phyloP scores from a whole-genome alignment of 1,140 invertebrate genomes.

The Drosophila pseudoananassae region DNA sequence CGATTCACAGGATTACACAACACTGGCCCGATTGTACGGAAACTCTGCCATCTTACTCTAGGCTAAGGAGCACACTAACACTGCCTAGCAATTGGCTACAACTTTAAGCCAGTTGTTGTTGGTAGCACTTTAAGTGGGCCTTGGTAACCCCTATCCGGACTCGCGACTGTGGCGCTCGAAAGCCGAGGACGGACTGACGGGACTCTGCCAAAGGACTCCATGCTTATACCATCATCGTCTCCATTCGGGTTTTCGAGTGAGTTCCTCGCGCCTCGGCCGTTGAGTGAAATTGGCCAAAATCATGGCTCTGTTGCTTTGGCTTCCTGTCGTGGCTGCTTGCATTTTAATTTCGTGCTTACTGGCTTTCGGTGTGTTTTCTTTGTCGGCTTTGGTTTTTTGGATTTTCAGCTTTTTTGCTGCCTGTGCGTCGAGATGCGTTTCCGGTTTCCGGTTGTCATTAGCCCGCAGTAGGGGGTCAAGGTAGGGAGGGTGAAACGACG shows the following conservation, averaged over 20 bases:
- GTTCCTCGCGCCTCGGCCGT: constrained; percentile 7
- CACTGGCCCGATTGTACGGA: constrained; percentile 12
- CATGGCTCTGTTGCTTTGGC: constrained; percentile 8
- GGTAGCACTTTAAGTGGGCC: constrained; percentile 31
- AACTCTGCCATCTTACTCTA: constrained; percentile 8
- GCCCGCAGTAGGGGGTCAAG: constrained; percentile 8
- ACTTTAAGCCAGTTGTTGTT: constrained; percentile 18
- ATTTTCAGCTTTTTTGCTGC: constrained; percentile 32
- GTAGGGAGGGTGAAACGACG: neutral
- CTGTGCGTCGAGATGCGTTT: constrained; percentile 64
- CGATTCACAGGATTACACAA: constrained; percentile 27
- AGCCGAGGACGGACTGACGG: constrained; percentile 73
- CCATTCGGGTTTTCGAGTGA: constrained; percentile 39
- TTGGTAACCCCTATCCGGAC: constrained; percentile 30
- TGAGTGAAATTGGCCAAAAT: constrained; percentile 40
- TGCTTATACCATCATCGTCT: constrained; percentile 6
- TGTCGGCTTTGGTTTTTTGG: constrained; percentile 34
- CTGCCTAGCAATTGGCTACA: constrained; percentile 40
- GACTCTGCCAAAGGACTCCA: constrained; percentile 42
- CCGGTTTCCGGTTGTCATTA: constrained; percentile 66
- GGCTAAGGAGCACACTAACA: constrained; percentile 41
- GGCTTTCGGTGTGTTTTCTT: constrained; percentile 14
- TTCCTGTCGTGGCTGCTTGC: constrained; percentile 55
- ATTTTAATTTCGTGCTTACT: constrained; percentile 34
- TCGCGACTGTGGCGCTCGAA: constrained; percentile 70